Evolutionary conservation across 2,797 vertebrate genomes (phyloP).

Genomic region (Sebastes minor): DNA sequence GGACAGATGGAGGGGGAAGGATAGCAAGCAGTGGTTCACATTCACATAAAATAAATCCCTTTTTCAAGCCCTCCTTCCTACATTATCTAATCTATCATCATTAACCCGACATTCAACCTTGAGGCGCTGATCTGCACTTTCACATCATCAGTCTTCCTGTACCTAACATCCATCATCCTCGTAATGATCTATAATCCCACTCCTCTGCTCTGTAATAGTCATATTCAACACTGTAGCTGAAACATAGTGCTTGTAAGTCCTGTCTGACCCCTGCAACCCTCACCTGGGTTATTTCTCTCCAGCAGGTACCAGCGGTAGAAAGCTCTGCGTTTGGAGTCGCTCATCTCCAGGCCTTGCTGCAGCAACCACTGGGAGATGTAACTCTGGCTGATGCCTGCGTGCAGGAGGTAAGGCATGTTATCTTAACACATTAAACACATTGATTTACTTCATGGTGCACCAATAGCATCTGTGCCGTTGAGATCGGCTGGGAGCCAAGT

Average conservation of each 20-base stretch:
- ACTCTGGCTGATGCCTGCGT: slow-evolving; percentile 87
- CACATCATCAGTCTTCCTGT: slow-evolving; percentile 20
- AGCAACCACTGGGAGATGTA: slow-evolving; percentile 89
- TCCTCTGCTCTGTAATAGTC: neutral
- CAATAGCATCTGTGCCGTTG: neutral
- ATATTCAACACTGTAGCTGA: neutral
- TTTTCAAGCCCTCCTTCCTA: neutral
- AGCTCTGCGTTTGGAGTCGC: slow-evolving; percentile 86
- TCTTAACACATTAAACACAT: slow-evolving; percentile 28
- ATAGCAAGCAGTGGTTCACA: slow-evolving; percentile 45
- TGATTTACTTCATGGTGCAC: slow-evolving; percentile 14
- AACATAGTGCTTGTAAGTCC: no score
- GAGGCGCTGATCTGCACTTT: slow-evolving; percentile 10
- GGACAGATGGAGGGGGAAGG: slow-evolving; percentile 18
- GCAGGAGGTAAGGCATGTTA: slow-evolving; percentile 12
- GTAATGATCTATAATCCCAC: neutral
- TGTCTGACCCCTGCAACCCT: slow-evolving; percentile 29
- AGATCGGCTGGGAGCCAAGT: slow-evolving; percentile 16
- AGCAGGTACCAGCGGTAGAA: slow-evolving; percentile 90
- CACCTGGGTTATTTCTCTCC: slow-evolving; percentile 87
- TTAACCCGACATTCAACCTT: slow-evolving; percentile 42
- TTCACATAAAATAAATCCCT: slow-evolving; percentile 13
- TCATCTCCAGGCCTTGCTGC: slow-evolving; percentile 89
- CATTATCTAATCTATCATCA: slow-evolving; percentile 37
- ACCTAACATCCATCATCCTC: neutral